A percentile compares a stretch with the other conserved stretches of the same genome.
Conservation (phyloP, 2,888 invertebrate genomes). For the Ornithoptera alexandrae region DNA sequence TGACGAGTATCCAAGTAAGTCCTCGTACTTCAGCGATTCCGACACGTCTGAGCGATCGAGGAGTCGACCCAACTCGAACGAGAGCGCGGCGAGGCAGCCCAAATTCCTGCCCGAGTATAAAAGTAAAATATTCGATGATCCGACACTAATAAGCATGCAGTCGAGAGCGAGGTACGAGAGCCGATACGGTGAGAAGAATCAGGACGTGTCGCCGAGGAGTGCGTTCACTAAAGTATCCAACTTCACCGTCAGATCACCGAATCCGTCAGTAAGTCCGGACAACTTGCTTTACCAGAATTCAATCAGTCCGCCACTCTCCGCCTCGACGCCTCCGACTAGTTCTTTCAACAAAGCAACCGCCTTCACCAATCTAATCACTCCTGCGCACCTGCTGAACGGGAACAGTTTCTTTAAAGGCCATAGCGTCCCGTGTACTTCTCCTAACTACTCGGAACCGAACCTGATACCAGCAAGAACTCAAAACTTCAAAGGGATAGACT, state of each 20-base stretch:
- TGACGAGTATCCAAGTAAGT: conserved; percentile 73
- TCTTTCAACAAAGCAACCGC: conserved; percentile 57
- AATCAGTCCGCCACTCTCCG: conserved; percentile 84
- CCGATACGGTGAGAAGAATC: conserved; percentile 64
- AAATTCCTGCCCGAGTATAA: conserved; percentile 76
- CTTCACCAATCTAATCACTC: conserved; percentile 67
- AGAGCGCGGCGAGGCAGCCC: conserved; percentile 75
- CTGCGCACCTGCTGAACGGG: conserved; percentile 72
- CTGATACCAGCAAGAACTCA: conserved; percentile 50
- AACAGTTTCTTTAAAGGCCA: conserved; percentile 80
- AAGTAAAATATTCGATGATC: conserved; percentile 82
- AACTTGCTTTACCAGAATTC: conserved; percentile 88
- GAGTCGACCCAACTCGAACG: conserved; percentile 77
- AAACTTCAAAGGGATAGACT: conserved; percentile 59
- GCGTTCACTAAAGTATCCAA: conserved; percentile 91
- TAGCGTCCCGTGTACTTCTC: conserved; percentile 67
- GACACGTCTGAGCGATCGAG: conserved; percentile 74
- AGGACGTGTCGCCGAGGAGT: conserved; percentile 83
- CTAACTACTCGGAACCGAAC: conserved; percentile 67
- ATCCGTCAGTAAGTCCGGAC: conserved; percentile 88
- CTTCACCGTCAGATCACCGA: conserved; percentile 79
- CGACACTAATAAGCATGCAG: conserved; percentile 75
- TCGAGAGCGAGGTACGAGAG: conserved; percentile 75
- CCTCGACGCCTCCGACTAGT: conserved; percentile 79
- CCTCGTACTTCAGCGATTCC: conserved; percentile 74